Percentiles rank a stretch among this genome's conserved stretches.
Conservation (phyloP, 2,113 vertebrate species). For the Baryphthengus martii region DNA sequence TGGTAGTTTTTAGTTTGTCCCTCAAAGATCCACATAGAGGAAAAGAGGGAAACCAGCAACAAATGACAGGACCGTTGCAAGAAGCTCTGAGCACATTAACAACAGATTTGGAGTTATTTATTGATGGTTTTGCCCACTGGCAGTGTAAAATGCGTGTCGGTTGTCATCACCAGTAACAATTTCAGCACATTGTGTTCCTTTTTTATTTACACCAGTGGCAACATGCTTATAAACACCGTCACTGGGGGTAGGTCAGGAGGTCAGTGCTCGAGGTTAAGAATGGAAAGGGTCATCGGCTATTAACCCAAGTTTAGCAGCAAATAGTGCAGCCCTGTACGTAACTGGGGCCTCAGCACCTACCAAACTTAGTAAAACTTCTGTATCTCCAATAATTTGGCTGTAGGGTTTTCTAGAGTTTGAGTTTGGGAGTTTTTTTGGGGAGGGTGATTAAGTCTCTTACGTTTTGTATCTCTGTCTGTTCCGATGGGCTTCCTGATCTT, state of each 20-base stretch:
- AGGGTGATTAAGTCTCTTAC: rapidly evolving
- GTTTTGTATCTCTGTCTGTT: not conserved
- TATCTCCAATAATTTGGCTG: not conserved
- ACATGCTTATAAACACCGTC: slow-evolving; percentile 73
- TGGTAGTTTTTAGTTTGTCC: not conserved
- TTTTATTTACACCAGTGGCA: slow-evolving; percentile 79
- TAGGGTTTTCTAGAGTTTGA: not conserved
- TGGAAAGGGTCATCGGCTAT: slow-evolving; percentile 72
- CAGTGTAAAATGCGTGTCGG: slow-evolving; percentile 69
- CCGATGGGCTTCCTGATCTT: not conserved
- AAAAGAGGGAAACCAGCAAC: not conserved
- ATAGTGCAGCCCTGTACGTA: not conserved
- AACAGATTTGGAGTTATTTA: slow-evolving; percentile 71
- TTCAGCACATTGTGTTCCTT: slow-evolving; percentile 75
- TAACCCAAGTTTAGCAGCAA: slow-evolving; percentile 74
- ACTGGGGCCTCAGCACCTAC: not conserved
- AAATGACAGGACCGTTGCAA: not conserved
- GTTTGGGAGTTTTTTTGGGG: not conserved
- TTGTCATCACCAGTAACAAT: slow-evolving; percentile 79
- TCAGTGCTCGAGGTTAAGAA: slow-evolving; percentile 72
- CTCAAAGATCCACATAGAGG: not conserved
- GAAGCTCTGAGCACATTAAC: slow-evolving; percentile 40
- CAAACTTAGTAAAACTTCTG: not conserved
- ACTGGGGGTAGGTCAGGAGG: slow-evolving; percentile 72
- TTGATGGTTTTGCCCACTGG: slow-evolving; percentile 73